Percentiles rank a stretch among this genome's conserved stretches.
phyloP scores from a whole-genome alignment of 2,888 invertebrate genomes.

The Abrostola triplasia region DNA sequence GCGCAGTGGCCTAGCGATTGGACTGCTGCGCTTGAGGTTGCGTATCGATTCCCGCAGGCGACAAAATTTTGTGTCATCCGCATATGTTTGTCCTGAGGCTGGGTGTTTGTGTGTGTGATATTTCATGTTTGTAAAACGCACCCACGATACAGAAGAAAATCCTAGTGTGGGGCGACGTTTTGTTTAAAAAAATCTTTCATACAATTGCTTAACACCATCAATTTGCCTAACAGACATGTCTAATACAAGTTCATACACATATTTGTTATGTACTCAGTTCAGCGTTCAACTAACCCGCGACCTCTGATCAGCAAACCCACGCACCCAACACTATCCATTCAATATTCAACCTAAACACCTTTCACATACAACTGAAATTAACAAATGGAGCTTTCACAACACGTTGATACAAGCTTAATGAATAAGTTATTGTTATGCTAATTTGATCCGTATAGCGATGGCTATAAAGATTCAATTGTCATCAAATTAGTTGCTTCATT shows the following conservation, averaged over 20 bases:
- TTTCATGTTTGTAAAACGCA: no score
- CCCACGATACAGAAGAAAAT: no score
- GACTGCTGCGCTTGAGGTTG: no score
- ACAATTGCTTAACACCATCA: no score
- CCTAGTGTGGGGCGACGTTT: no score
- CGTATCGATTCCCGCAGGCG: no score
- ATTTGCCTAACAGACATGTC: neutral
- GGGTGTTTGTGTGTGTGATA: no score
- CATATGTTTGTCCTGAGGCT: no score
- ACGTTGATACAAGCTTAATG: neutral
- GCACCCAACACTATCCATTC: neutral
- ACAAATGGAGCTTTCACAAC: neutral
- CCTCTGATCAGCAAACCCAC: neutral
- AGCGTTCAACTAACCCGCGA: neutral
- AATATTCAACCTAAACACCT: neutral
- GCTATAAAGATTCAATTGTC: neutral
- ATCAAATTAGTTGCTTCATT: neutral
- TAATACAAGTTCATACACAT: constrained; percentile 1
- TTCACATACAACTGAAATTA: neutral
- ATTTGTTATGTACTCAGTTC: neutral
- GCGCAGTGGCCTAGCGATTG: no score
- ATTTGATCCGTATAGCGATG: neutral
- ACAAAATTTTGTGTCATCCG: no score
- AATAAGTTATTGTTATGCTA: neutral
- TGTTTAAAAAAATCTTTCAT: no score